These are phyloP conservation scores for Drosophila histrio DNA, from an alignment of 2,888 invertebrate species.

Conservation along the genomic window DNA sequence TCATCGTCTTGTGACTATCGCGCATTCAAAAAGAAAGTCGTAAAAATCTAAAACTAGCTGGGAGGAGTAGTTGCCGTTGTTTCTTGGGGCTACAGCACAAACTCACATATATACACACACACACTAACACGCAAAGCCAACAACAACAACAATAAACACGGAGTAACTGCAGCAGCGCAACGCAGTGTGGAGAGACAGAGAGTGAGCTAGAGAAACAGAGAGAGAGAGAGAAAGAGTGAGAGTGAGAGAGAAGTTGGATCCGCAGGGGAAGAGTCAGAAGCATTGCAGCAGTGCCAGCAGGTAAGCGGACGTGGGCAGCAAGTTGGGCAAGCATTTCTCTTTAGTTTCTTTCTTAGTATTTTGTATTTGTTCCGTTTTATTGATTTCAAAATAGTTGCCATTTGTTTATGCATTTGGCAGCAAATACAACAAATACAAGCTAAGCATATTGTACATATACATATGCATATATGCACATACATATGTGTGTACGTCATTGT, in stretches of 20 bases:
- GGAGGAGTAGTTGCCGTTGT: conserved; percentile 65
- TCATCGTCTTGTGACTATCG: conserved; percentile 75
- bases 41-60: conserved; percentile 69
- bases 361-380: conserved; percentile 36
- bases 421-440: conserved; percentile 30
- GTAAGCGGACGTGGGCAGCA: conserved; percentile 60
- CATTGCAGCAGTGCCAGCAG: conserved; percentile 55
- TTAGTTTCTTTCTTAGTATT: conserved; percentile 41
- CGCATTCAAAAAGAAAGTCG: conserved; percentile 69
- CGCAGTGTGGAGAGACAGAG: conserved; percentile 40
- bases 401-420: conserved; percentile 44
- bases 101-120: conserved; percentile 9
- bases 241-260: conserved; percentile 18
- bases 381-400: conserved; percentile 37
- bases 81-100: conserved; percentile 39
- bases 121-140: conserved; percentile 14
- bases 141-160: conserved; percentile 37
- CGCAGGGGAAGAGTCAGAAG: conserved; percentile 35
- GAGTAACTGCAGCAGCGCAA: conserved; percentile 49
- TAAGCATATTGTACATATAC: conserved; percentile 44
- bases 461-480: conserved; percentile 1
- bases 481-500: conserved; percentile 21
- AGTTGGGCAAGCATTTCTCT: conserved; percentile 51
- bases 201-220: conserved; percentile 12
- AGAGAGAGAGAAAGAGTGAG: conserved; percentile 1